These are phyloP conservation scores for Columba janthina DNA, from an alignment of 2,113 vertebrate genomes.

Conservation along the genomic window DNA sequence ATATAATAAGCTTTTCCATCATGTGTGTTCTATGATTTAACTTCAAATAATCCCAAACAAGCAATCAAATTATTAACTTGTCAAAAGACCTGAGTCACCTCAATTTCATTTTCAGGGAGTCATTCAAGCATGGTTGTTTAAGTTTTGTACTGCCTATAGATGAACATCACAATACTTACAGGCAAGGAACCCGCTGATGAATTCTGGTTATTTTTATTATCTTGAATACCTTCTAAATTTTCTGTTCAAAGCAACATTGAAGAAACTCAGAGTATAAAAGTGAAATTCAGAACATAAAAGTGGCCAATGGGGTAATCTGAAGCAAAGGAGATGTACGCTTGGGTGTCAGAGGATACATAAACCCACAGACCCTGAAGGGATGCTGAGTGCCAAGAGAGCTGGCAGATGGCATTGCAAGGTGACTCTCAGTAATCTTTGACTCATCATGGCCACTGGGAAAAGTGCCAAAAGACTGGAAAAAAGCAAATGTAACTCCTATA, in stretches of 20 bases:
- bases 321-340: not conserved
- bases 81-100: not conserved
- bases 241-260: not conserved
- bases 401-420: not conserved
- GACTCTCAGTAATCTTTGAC: not conserved
- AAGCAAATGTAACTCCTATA: not conserved
- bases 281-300: not conserved
- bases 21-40: not conserved
- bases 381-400: not conserved
- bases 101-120: not conserved
- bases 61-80: not conserved
- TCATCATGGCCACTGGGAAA: not conserved
- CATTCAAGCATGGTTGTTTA: not conserved
- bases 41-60: not conserved
- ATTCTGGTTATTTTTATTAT: not conserved
- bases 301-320: not conserved
- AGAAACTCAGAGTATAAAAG: not conserved
- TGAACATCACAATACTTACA: not conserved
- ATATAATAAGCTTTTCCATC: not conserved
- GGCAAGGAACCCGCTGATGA: not conserved
- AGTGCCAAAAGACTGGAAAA: not conserved
- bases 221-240: not conserved
- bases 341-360: not conserved
- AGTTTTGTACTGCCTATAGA: not conserved
- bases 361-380: not conserved